Conservation (phyloP, 2,797 vertebrate genomes). For the Gastrophryne carolinensis region DNA sequence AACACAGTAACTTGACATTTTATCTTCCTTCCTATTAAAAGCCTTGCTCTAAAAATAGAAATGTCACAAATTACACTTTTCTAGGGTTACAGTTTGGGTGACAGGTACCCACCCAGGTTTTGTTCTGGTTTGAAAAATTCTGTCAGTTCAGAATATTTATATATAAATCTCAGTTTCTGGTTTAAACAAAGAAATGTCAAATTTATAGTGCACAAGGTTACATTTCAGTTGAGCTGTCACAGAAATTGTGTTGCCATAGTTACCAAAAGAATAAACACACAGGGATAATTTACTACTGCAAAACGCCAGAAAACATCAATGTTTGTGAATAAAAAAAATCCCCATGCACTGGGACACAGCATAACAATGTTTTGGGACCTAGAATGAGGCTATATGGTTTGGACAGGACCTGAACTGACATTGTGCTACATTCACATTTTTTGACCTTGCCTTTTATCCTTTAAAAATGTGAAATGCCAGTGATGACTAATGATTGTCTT, state of each 20-base stretch:
- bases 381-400: too few relatives aligned
- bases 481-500: too few relatives aligned
- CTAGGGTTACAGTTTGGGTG: not conserved
- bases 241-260: not conserved
- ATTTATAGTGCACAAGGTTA: not conserved
- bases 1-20: too few relatives aligned
- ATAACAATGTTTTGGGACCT: too few relatives aligned
- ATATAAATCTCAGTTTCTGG: not conserved
- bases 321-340: too few relatives aligned
- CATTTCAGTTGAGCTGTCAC: not conserved
- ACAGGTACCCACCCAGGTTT: not conserved
- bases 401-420: too few relatives aligned
- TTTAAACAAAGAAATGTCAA: not conserved
- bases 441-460: too few relatives aligned
- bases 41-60: too few relatives aligned
- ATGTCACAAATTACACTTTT: too few relatives aligned
- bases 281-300: not conserved
- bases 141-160: not conserved
- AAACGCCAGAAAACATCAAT: not conserved
- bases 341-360: too few relatives aligned
- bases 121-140: not conserved
- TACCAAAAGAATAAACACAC: not conserved
- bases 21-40: not conserved
- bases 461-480: too few relatives aligned
- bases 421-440: too few relatives aligned